phyloP scores from a whole-genome alignment of 1,140 invertebrate genomes.

The Steinernema khuongi region DNA sequence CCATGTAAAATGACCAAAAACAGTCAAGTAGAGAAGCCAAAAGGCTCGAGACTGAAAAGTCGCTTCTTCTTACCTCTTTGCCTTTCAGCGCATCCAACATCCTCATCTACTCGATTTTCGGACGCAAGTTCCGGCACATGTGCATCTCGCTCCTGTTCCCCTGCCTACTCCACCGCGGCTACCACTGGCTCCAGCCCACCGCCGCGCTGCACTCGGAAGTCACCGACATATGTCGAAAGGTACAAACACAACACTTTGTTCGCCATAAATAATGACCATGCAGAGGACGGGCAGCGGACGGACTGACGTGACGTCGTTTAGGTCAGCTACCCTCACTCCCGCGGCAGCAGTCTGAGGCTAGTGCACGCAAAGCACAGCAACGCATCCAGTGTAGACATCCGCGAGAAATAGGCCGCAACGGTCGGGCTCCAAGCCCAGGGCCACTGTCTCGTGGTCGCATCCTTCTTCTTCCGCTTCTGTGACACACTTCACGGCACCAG shows the following conservation, averaged over 20 bases:
- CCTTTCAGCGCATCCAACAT: constrained; percentile 37
- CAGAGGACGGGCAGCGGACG: not conserved
- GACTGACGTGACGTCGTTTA: not conserved
- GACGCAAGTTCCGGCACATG: constrained; percentile 36
- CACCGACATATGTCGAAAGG: not conserved
- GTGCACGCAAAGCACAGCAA: constrained; percentile 14
- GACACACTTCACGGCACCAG: not conserved
- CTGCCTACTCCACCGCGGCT: not conserved
- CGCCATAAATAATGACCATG: not conserved
- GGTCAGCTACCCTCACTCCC: not conserved
- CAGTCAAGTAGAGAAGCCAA: no score
- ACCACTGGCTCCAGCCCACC: constrained; percentile 8
- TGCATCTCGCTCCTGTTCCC: constrained; percentile 33
- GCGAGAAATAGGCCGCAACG: constrained; percentile 8
- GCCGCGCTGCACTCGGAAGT: not conserved
- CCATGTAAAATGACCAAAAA: no score
- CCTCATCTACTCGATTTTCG: constrained; percentile 38
- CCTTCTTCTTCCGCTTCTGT: not conserved
- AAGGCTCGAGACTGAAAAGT: no score
- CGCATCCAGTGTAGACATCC: constrained; percentile 14
- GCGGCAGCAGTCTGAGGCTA: constrained; percentile 8
- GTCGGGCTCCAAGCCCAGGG: not conserved
- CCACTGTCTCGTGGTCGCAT: not conserved
- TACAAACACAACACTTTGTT: not conserved
- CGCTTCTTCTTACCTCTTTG: not conserved